A percentile compares a stretch with the other conserved stretches of the same genome.
Conservation (phyloP, 2,797 vertebrate genomes). For the Intellagama lesueurii region DNA sequence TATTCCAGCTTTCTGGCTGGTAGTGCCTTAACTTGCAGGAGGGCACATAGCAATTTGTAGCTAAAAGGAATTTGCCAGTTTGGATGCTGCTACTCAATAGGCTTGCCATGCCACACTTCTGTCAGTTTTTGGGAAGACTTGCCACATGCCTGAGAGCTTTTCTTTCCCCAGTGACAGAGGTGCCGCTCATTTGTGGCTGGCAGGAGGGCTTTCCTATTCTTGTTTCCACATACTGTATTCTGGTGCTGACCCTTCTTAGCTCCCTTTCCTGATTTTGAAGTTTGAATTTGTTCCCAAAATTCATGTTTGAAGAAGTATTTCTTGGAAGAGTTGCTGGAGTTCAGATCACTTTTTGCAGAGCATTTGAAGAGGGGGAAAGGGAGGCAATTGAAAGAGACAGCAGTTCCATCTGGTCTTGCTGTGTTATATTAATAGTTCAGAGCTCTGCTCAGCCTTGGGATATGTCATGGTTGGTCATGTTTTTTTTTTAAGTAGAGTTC, state of each 20-base stretch:
- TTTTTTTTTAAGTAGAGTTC: not conserved
- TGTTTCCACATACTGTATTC: not conserved
- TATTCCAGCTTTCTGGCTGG: too few relatives aligned
- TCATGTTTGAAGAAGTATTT: not conserved
- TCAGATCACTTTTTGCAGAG: constrained; percentile 14
- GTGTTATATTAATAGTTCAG: not conserved
- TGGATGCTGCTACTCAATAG: accelerated
- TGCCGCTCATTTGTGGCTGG: not conserved
- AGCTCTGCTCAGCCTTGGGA: constrained; percentile 36
- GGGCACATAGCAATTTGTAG: not conserved
- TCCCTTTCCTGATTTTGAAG: not conserved
- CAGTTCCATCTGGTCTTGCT: constrained; percentile 37
- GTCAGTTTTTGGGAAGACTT: not conserved
- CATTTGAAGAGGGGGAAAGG: not conserved
- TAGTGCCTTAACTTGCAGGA: not conserved
- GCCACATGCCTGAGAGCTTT: not conserved
- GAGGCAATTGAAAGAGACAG: not conserved
- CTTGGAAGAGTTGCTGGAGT: not conserved
- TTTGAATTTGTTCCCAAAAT: constrained; percentile 11
- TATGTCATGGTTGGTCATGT: not conserved
- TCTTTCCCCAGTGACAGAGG: not conserved
- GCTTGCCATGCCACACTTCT: not conserved
- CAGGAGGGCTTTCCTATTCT: not conserved
- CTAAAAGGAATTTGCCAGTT: not conserved
- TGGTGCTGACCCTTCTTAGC: accelerated